Conservation (phyloP, 2,888 invertebrate species). For the Clunio marinus region DNA sequence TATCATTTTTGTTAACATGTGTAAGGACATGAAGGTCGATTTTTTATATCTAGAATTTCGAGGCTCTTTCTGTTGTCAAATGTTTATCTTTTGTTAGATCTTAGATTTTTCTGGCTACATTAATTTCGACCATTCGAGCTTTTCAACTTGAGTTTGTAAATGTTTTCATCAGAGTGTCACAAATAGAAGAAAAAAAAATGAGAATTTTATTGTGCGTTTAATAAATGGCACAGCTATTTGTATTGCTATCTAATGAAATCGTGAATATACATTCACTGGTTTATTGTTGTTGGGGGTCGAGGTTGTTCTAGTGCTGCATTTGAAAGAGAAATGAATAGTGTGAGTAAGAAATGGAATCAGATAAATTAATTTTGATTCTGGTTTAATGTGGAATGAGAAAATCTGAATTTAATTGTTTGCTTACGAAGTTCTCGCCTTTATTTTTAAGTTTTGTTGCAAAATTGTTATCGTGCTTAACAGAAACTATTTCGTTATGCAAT, state of each 20-base stretch:
- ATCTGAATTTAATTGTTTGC: conserved; percentile 38
- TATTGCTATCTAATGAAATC: conserved; percentile 1
- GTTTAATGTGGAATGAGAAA: neutral
- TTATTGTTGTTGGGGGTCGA: neutral
- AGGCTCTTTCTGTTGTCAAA: too few species aligned
- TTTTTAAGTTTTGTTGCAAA: neutral
- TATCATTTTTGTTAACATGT: too few species aligned
- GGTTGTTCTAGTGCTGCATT: too few species aligned
- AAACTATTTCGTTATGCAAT: conserved; percentile 31
- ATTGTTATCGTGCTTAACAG: conserved; percentile 7
- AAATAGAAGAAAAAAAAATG: neutral
- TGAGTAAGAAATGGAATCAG: neutral
- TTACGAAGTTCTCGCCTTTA: conserved; percentile 22
- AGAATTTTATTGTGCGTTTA: conserved; percentile 7
- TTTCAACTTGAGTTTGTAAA: too few species aligned
- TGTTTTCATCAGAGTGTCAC: conserved; percentile 10
- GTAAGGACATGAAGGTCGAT: too few species aligned
- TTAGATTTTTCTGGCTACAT: too few species aligned
- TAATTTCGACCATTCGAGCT: too few species aligned
- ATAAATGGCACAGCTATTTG: neutral
- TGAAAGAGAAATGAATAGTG: neutral
- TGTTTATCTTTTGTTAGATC: too few species aligned
- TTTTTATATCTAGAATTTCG: too few species aligned
- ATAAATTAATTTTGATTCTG: neutral
- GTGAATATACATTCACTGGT: neutral